Evolutionary conservation across 1,140 invertebrate species (phyloP), one percentile per base, ranked within the genome.

Genomic region (Centruroides sculpturatus): DNA sequence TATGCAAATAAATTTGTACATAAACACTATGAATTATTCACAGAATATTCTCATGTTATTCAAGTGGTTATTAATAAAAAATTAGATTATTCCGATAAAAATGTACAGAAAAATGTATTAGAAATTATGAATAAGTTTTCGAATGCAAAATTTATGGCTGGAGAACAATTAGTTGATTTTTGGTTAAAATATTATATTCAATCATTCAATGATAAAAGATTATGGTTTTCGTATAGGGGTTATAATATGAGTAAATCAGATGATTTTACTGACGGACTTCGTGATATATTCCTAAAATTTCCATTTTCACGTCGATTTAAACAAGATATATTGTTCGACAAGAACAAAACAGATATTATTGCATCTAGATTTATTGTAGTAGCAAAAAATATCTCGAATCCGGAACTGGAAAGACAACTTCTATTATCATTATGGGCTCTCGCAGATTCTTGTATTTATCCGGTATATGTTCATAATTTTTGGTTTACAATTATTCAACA

Each of bases 401-500:
- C 88, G 0, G 90, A 89, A 70, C 84, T 87, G 62, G 90, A 93
- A 70, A 91, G 89, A 67, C 86, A 90, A 64, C 92, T 96, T 84
- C 86, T 91, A 1, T 80, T 81, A 63, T 83, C 84, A 55, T 74
- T 96, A 5, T 75, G 92, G 62, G 71, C 81, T 57, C 85, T 95
- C 3, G 89, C 89, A 50, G 71, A 80, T 0, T 80, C 86, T 12
- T 89, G 88, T 5, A 78, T 83, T 0, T 72, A 92, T 4, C 89
- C 92, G 65, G 87, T 85, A 13, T 89, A 85, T 8, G 89, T 93
- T 1, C 95, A 92, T 68, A 90, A 95, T 77, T 91, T 91, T 0
- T 92, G 92, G 67, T 92, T 94, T 69, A 86, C 93, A 5, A 93
- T 91, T 74, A 94, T 93, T 70, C 91, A 95, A 75, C 82, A 93